phyloP scores from a whole-genome alignment of 1,140 invertebrate genomes.

The Hermetia illucens region DNA sequence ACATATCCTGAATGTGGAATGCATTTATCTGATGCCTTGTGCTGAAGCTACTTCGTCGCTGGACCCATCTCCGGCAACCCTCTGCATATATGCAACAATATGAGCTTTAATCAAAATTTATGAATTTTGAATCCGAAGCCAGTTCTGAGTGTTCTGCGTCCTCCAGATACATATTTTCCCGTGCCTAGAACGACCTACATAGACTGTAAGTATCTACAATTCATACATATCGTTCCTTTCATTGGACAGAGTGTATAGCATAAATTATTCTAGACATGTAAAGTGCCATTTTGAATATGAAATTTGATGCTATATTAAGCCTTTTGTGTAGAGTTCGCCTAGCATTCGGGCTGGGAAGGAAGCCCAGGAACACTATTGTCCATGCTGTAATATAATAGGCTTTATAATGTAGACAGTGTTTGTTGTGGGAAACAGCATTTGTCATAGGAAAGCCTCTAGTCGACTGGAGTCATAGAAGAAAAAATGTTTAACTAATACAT shows the following conservation, averaged over 20 bases:
- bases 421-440: too few relatives aligned
- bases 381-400: too few relatives aligned
- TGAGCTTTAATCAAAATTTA: constrained; percentile 1
- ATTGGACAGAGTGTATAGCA: constrained; percentile 21
- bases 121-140: constrained; percentile 1
- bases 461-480: too few relatives aligned
- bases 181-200: background rate
- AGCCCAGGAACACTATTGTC: too few relatives aligned
- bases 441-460: too few relatives aligned
- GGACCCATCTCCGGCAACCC: background rate
- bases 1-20: background rate
- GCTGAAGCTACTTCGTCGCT: too few relatives aligned
- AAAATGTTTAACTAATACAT: too few relatives aligned
- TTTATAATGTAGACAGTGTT: too few relatives aligned
- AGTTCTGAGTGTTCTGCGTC: background rate
- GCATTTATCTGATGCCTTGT: background rate
- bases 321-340: too few relatives aligned
- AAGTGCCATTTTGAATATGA: constrained; percentile 31
- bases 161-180: background rate
- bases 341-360: too few relatives aligned
- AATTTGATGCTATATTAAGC: constrained; percentile 31
- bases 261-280: constrained; percentile 31
- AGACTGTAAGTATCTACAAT: background rate
- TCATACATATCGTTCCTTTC: background rate
- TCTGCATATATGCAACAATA: constrained; percentile 1